A percentile compares a stretch with the other conserved stretches of the same genome.
Conservation (phyloP, 1,140 invertebrate species). For the Semibalanus balanoides region DNA sequence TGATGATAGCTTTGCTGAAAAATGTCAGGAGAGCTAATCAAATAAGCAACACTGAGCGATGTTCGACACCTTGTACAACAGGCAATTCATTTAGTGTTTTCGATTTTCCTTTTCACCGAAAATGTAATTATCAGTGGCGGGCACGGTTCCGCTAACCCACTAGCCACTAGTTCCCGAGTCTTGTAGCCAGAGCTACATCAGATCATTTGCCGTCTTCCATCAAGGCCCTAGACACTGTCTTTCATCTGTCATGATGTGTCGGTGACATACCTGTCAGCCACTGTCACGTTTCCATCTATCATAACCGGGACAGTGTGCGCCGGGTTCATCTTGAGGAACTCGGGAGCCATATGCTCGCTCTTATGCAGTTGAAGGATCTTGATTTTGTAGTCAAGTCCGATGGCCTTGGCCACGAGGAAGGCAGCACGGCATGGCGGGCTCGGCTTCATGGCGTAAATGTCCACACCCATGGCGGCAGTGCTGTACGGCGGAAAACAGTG, state of each 20-base stretch:
- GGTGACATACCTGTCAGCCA: conserved; percentile 17
- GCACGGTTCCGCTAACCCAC: too few species aligned
- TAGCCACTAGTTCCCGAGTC: too few species aligned
- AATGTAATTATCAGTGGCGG: background rate
- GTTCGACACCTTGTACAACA: too few species aligned
- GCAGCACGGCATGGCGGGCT: conserved; percentile 24
- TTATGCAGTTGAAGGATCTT: conserved; percentile 21
- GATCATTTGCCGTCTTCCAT: too few species aligned
- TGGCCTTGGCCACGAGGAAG: conserved; percentile 19
- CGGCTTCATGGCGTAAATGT: conserved; percentile 18
- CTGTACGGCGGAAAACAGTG: too few species aligned
- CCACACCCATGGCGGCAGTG: conserved; percentile 11
- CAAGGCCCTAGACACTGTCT: too few species aligned
- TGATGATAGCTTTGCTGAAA: background rate
- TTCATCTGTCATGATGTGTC: background rate
- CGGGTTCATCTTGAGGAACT: conserved; percentile 23
- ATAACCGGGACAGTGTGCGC: conserved; percentile 19
- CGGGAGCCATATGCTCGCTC: conserved; percentile 21
- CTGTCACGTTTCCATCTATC: conserved; percentile 18
- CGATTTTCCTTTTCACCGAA: too few species aligned
- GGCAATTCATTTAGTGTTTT: too few species aligned
- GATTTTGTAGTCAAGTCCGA: conserved; percentile 21
- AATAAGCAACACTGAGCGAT: too few species aligned
- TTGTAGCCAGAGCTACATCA: too few species aligned
- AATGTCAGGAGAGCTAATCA: too few species aligned